Conservation (phyloP, 1,140 invertebrate genomes). For the Dinoponera quadriceps region DNA sequence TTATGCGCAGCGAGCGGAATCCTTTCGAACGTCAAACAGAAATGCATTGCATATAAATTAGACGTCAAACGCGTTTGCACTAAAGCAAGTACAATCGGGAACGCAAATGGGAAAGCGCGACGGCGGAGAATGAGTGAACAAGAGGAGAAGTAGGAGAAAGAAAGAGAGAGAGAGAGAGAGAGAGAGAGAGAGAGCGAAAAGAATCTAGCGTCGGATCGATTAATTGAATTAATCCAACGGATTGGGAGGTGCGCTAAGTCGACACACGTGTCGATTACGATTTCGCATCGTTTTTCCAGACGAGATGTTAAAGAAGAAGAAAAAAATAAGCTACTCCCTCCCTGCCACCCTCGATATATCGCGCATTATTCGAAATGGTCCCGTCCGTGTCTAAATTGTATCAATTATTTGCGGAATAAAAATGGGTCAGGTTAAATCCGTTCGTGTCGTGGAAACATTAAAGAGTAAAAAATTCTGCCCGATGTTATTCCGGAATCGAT, state of each 20-base stretch:
- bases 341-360: not conserved
- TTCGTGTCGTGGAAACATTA: not conserved
- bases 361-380: not conserved
- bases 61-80: conserved; percentile 42
- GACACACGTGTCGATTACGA: conserved; percentile 13
- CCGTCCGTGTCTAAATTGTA: not conserved
- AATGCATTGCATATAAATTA: conserved; percentile 57
- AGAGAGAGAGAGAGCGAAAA: conserved; percentile 26
- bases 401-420: not conserved
- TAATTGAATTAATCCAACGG: not conserved
- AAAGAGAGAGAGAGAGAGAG: not conserved
- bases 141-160: not conserved
- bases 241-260: conserved; percentile 6
- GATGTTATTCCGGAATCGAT: not conserved
- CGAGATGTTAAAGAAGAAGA: too few relatives aligned
- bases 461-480: not conserved
- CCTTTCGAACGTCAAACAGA: conserved; percentile 52
- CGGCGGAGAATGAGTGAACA: not conserved
- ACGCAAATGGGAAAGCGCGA: conserved; percentile 2
- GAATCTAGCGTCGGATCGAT: not conserved
- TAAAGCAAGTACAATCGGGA: conserved; percentile 36
- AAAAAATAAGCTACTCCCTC: not conserved
- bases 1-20: conserved; percentile 42
- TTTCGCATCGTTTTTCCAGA: not conserved
- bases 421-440: not conserved